Conservation (phyloP, 2,113 vertebrate genomes). For the Paralichthys olivaceus region DNA sequence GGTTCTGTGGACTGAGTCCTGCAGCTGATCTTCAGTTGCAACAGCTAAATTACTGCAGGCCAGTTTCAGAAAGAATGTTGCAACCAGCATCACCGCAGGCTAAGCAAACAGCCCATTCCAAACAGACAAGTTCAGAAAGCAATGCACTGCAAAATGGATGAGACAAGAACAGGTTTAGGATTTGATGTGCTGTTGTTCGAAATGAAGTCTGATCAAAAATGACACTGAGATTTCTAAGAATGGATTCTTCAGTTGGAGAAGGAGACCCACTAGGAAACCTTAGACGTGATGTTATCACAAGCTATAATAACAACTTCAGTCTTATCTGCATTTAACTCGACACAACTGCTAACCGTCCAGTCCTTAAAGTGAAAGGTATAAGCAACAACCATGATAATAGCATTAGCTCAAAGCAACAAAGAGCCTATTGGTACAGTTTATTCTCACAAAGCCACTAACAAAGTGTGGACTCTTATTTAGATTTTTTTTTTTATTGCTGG, state of each 20-base stretch:
- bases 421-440: background rate
- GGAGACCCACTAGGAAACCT: too few relatives aligned
- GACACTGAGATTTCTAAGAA: background rate
- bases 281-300: too few relatives aligned
- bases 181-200: background rate
- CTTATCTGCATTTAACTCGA: background rate
- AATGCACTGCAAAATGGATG: too few relatives aligned
- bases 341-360: too few relatives aligned
- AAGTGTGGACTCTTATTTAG: background rate
- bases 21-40: too few relatives aligned
- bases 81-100: too few relatives aligned
- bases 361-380: background rate
- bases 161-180: too few relatives aligned
- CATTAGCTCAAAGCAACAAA: conserved; percentile 1
- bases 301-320: background rate
- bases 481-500: conserved; percentile 26
- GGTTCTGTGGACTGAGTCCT: too few relatives aligned
- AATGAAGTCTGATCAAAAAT: background rate
- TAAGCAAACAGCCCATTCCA: too few relatives aligned
- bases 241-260: background rate
- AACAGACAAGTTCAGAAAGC: too few relatives aligned
- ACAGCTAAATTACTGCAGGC: too few relatives aligned
- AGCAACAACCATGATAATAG: background rate
- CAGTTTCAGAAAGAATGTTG: too few relatives aligned
- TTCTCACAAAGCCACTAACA: conserved; percentile 4